These are phyloP conservation scores for Casuarius casuarius DNA, from an alignment of 2,113 vertebrate genomes.

Conservation along the genomic window DNA sequence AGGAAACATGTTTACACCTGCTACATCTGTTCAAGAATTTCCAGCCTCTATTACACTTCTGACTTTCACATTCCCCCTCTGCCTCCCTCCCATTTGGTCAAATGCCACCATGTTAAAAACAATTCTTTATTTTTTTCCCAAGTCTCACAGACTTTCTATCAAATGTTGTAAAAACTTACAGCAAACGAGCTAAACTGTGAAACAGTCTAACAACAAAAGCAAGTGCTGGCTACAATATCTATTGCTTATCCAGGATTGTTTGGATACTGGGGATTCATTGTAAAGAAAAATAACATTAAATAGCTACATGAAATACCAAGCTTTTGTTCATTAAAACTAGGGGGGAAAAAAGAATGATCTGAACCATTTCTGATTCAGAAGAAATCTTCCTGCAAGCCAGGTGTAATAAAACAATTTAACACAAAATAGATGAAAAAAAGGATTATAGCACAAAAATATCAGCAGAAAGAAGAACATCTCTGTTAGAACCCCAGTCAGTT, in stretches of 20 bases:
- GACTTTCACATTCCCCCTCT: slow-evolving; percentile 30
- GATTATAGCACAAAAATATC: background rate
- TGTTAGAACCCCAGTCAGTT: background rate
- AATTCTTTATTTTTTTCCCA: slow-evolving; percentile 17
- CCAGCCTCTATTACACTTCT: slow-evolving; percentile 51
- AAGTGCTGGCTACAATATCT: slow-evolving; percentile 9
- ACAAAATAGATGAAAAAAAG: slow-evolving; percentile 1
- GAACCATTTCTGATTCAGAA: background rate
- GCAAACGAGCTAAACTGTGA: slow-evolving; percentile 42
- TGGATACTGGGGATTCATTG: slow-evolving; percentile 16
- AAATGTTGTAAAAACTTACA: slow-evolving; percentile 39
- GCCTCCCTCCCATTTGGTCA: slow-evolving; percentile 38
- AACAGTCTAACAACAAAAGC: background rate
- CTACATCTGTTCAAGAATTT: slow-evolving; percentile 74
- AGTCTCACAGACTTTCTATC: slow-evolving; percentile 51
- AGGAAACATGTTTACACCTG: slow-evolving; percentile 79
- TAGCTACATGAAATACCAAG: background rate
- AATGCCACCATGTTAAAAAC: slow-evolving; percentile 54
- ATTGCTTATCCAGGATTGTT: slow-evolving; percentile 15
- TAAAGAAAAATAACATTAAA: slow-evolving; percentile 40
- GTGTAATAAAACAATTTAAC: background rate
- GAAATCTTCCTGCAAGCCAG: slow-evolving; percentile 26
- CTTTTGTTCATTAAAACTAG: slow-evolving; percentile 7
- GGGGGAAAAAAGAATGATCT: background rate
- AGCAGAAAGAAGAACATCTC: slow-evolving; percentile 22